Conservation (phyloP, 1,140 invertebrate species). For the Halictus rubicundus region DNA sequence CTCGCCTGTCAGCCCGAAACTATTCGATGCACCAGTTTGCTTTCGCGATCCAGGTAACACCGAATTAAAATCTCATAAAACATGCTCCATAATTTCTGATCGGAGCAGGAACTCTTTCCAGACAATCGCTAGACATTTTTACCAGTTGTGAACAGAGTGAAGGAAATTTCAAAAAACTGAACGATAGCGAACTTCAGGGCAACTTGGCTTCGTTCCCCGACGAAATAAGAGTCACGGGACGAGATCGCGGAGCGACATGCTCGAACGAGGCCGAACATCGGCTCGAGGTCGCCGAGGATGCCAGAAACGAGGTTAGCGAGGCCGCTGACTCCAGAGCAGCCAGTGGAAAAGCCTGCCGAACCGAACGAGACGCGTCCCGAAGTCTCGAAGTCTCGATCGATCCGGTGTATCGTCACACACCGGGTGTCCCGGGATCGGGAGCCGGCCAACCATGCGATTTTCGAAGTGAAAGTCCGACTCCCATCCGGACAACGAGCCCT, state of each 20-base stretch:
- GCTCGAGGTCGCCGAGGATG: constrained; percentile 29
- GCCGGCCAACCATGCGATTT: constrained; percentile 35
- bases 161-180: no score
- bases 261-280: constrained; percentile 50
- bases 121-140: no score
- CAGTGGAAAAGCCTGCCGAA: neutral
- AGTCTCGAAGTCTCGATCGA: constrained; percentile 7
- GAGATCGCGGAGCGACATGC: neutral
- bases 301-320: constrained; percentile 41
- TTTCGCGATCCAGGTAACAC: no score
- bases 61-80: no score
- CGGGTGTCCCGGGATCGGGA: neutral
- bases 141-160: no score
- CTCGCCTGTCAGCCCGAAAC: no score
- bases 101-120: no score
- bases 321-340: constrained; percentile 7
- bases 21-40: no score
- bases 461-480: constrained; percentile 43
- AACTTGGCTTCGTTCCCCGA: neutral
- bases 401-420: neutral
- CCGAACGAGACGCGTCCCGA: neutral
- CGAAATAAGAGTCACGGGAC: neutral
- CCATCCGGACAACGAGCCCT: constrained; percentile 35
- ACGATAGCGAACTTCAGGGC: no score
- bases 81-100: no score